Evolutionary conservation across 2,888 invertebrate genomes (phyloP), one percentile per base, ranked within the genome.

Genomic region (Melanchra persicariae): DNA sequence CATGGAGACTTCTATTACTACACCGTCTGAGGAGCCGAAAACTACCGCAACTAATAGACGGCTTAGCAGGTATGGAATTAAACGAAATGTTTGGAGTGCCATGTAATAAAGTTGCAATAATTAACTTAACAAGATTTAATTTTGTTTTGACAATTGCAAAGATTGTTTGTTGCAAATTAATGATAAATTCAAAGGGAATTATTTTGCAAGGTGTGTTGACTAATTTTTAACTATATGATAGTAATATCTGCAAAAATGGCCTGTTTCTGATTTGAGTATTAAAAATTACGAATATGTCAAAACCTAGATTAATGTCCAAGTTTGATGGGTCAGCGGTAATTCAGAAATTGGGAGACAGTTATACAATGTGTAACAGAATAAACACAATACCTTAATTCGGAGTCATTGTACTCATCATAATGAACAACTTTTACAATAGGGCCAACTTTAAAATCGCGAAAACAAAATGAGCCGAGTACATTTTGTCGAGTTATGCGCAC

Each of bases 1-100:
- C 6, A 96, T 97, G 89, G 97, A 97, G 85, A 93, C 96, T 43
- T 96, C 96, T 8, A 94, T 97, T 86, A 93, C 93, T 0, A 86
- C 92, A 0, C 88, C 91, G 0, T 88, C 88, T 0, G 94, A 94
- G 74, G 94, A 95, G 59, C 77, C 90, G 0, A 88, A 90, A 54
- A 75, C 91, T 0, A 78, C 91, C 0, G 77, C 89, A 0, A 70
- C 92, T 26, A 96, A 96, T 79, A 95, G 97, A 70, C 91, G 97
- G 59, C 91, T 97, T 0, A 97, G 97, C 94, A 97, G 97, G 97
- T 97, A 94, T 88, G 81, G 10, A 43, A 22, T 26, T 8, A 9
- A 40, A 24, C 0, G 22, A 43, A 17, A 64, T 19, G 10, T n/a
- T 26, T 1, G 4, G 55, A 47, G 65, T 40, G 54, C 9, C 0